Evolutionary conservation across 2,888 invertebrate species (phyloP).

Genomic region (Pherbina coryleti): DNA sequence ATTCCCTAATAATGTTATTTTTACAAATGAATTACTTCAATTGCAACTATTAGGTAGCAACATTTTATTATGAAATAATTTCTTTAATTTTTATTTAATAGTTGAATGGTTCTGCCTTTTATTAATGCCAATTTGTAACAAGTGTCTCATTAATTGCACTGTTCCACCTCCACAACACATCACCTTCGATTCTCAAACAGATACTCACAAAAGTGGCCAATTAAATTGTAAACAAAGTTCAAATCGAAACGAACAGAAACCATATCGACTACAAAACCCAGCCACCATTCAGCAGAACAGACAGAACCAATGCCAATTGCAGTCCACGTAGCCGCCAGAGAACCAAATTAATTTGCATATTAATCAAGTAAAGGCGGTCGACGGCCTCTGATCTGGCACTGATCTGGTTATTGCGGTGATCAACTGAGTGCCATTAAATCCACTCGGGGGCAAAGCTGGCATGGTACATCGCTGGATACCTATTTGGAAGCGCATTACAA

Average conservation of each 20-base stretch:
- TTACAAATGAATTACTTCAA: too few species aligned
- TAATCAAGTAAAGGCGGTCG: slow-evolving; percentile 42
- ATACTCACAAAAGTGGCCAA: background rate
- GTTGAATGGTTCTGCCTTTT: too few species aligned
- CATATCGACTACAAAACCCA: background rate
- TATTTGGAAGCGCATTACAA: background rate
- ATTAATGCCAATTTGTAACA: too few species aligned
- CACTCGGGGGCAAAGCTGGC: background rate
- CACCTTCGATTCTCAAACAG: background rate
- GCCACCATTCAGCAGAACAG: background rate
- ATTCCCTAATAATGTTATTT: too few species aligned
- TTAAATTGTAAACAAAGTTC: slow-evolving; percentile 23
- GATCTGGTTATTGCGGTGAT: slow-evolving; percentile 38
- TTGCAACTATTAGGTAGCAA: too few species aligned
- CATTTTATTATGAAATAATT: too few species aligned
- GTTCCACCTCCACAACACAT: background rate
- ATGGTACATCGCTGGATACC: background rate
- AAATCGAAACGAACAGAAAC: background rate
- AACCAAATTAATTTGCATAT: slow-evolving; percentile 46
- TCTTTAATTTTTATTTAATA: too few species aligned
- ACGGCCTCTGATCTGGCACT: slow-evolving; percentile 37
- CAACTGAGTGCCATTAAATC: slow-evolving; percentile 21
- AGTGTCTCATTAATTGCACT: background rate
- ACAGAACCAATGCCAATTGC: background rate
- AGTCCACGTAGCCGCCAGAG: background rate